Evolutionary conservation across 1,140 invertebrate genomes (phyloP).

Genomic region (Drosophila watanabei): DNA sequence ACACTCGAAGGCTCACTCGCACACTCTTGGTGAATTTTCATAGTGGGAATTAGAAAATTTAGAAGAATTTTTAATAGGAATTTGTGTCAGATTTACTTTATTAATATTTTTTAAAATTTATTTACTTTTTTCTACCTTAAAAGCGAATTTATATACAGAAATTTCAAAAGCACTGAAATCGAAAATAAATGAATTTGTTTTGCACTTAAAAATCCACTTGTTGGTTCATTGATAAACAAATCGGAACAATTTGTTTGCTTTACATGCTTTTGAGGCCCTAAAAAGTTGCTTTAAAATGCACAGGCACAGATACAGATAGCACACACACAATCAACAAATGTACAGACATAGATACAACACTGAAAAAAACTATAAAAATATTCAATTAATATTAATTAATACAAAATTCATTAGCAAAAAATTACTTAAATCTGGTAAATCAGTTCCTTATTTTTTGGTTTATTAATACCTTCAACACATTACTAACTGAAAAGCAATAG

Average conservation of each 20-base stretch:
- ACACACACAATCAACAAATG: conserved; percentile 43
- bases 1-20: background rate
- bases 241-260: conserved; percentile 59
- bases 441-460: background rate
- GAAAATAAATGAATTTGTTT: conserved; percentile 5
- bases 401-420: no score
- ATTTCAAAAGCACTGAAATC: background rate
- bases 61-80: background rate
- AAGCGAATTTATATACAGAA: background rate
- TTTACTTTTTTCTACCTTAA: background rate
- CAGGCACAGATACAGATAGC: conserved; percentile 27
- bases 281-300: conserved; percentile 67
- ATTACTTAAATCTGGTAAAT: no score
- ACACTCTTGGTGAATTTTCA: background rate
- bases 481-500: no score
- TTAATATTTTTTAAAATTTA: no score
- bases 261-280: conserved; percentile 36
- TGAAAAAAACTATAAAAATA: background rate
- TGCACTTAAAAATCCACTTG: conserved; percentile 17
- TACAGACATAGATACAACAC: conserved; percentile 35
- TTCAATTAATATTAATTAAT: no score
- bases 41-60: background rate
- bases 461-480: background rate
- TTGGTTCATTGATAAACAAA: conserved; percentile 29
- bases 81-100: background rate